Percentiles rank a stretch among this genome's conserved stretches.
Conservation (phyloP, 2,888 invertebrate genomes). For the Drosophila pegasa region DNA sequence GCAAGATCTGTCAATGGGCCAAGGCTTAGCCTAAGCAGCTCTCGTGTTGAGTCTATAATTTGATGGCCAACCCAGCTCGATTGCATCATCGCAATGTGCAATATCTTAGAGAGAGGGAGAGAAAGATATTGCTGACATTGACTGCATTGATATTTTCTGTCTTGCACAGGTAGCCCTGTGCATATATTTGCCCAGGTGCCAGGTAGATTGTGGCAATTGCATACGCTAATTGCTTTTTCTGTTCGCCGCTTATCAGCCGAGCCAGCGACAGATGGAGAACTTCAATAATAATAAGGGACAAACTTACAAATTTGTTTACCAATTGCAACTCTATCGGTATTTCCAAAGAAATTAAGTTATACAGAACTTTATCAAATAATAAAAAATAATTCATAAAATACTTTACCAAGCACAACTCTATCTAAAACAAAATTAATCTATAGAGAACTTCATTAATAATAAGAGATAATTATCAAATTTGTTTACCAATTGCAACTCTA, state of each 20-base stretch:
- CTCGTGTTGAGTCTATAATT: slow-evolving; percentile 1
- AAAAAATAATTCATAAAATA: background rate
- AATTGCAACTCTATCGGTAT: slow-evolving; percentile 3
- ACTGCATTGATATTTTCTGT: slow-evolving; percentile 8
- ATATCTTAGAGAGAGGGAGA: slow-evolving; percentile 1
- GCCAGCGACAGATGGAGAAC: background rate
- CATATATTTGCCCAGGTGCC: slow-evolving; percentile 35
- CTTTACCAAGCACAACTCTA: no score
- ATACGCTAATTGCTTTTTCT: slow-evolving; percentile 43
- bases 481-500: background rate
- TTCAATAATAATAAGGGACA: background rate
- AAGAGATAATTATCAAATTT: background rate
- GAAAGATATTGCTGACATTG: slow-evolving; percentile 17
- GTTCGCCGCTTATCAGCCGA: slow-evolving; percentile 26
- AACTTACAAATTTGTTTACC: slow-evolving; percentile 3
- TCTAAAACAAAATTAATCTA: no score
- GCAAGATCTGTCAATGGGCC: slow-evolving; percentile 40
- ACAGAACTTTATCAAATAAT: background rate
- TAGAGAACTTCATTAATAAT: background rate
- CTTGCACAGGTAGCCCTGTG: slow-evolving; percentile 7
- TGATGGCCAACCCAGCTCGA: slow-evolving; percentile 6
- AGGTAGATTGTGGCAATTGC: slow-evolving; percentile 1
- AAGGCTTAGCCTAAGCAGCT: slow-evolving; percentile 20
- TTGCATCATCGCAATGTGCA: slow-evolving; percentile 35
- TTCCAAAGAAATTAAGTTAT: background rate